These are phyloP conservation scores for Eupelmus urozonus DNA, from an alignment of 2,888 invertebrate genomes.

Conservation along the genomic window DNA sequence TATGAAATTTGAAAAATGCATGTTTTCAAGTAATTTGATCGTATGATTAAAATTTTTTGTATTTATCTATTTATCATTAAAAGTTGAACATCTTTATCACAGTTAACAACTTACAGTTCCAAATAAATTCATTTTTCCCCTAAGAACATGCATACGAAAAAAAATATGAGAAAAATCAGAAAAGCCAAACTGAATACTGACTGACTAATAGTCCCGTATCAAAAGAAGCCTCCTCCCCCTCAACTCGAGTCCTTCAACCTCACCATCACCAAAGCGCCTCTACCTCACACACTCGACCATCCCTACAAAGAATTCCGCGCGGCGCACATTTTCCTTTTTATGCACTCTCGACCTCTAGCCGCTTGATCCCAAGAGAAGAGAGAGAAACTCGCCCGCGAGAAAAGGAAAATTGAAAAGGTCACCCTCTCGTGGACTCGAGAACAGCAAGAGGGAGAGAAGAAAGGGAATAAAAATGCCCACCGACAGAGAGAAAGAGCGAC, in stretches of 20 bases:
- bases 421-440: neutral
- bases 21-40: too few relatives aligned
- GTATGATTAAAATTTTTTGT: too few relatives aligned
- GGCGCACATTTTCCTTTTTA: constrained; percentile 14
- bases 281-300: neutral
- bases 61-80: too few relatives aligned
- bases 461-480: constrained; percentile 16
- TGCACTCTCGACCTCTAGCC: neutral
- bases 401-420: constrained; percentile 39
- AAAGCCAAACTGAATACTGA: neutral
- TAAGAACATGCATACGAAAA: constrained; percentile 3
- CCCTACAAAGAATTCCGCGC: constrained; percentile 17
- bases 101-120: too few relatives aligned
- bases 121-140: too few relatives aligned
- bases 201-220: constrained; percentile 39
- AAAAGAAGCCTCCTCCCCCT: constrained; percentile 1
- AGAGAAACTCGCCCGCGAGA: neutral
- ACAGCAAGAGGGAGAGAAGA: neutral
- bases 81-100: too few relatives aligned
- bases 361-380: neutral
- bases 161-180: neutral
- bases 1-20: too few relatives aligned
- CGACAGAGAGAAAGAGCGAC: neutral
- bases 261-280: neutral
- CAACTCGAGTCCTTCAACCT: neutral